Percentiles rank a stretch among this genome's conserved stretches.
These are phyloP conservation scores for Conger conger DNA, from an alignment of 2,113 vertebrate species.

Conservation along the genomic window DNA sequence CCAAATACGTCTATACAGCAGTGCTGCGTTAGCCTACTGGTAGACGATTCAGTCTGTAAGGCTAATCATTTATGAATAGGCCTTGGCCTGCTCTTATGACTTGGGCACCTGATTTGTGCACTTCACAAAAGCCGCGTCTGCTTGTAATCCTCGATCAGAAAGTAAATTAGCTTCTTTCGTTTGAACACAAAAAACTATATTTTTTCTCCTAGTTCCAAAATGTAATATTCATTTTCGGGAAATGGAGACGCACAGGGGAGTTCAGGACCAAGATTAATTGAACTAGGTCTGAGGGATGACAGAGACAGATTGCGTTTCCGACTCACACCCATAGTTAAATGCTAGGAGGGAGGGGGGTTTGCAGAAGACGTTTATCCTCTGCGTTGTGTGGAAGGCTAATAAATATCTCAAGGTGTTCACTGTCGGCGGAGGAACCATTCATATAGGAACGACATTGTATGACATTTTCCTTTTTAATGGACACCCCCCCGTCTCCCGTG, in stretches of 20 bases:
- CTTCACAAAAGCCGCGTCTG: neutral
- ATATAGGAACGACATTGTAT: neutral
- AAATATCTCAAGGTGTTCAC: conserved; percentile 10
- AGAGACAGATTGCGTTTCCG: neutral
- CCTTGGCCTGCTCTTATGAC: neutral
- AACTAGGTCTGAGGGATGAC: neutral
- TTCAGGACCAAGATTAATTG: neutral
- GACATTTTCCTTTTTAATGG: conserved; percentile 1
- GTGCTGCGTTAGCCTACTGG: too few species aligned
- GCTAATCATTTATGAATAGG: neutral
- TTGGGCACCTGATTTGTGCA: neutral
- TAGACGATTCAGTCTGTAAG: too few species aligned
- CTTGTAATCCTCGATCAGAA: neutral
- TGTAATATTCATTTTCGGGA: neutral
- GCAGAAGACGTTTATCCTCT: neutral
- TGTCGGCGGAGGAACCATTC: neutral
- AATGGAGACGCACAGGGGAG: neutral
- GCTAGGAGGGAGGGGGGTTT: neutral
- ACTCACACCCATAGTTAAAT: neutral
- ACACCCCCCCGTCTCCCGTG: neutral
- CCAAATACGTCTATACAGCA: neutral
- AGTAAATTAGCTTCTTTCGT: neutral
- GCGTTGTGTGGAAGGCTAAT: neutral
- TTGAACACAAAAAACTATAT: neutral
- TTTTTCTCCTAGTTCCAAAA: neutral